A percentile compares a stretch with the other conserved stretches of the same genome.
These are phyloP conservation scores for Oxyruncus cristatus DNA, from an alignment of 2,113 vertebrate genomes.

Conservation along the genomic window DNA sequence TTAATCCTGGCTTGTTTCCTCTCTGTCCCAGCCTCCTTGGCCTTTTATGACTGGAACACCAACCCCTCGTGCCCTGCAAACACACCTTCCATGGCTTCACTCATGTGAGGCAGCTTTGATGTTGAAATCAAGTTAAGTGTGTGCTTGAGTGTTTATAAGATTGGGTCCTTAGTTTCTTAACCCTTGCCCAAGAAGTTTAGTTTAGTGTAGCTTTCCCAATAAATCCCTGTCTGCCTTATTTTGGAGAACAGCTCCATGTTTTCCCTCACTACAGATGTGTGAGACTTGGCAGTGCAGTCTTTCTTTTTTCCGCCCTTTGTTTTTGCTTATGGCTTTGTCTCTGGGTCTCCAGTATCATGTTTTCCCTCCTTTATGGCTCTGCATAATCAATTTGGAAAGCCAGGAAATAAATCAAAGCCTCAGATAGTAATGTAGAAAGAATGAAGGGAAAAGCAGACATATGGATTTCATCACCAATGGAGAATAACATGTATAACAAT, in stretches of 20 bases:
- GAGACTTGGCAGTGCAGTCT: neutral
- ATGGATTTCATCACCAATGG: constrained; percentile 70
- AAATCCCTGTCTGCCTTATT: constrained; percentile 16
- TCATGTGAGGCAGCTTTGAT: constrained; percentile 45
- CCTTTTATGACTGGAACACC: neutral
- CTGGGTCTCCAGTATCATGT: constrained; percentile 36
- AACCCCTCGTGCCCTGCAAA: constrained; percentile 30
- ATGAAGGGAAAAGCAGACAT: constrained; percentile 58
- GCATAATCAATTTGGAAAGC: constrained; percentile 59
- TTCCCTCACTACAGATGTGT: constrained; percentile 31
- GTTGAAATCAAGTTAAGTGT: constrained; percentile 2
- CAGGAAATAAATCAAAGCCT: constrained; percentile 61
- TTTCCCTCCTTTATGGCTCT: constrained; percentile 54
- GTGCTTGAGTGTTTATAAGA: constrained; percentile 47
- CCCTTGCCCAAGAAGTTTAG: constrained; percentile 30
- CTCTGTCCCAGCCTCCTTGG: neutral
- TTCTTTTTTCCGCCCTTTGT: neutral
- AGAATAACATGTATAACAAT: constrained; percentile 50
- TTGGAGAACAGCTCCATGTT: neutral
- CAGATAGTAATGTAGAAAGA: constrained; percentile 11
- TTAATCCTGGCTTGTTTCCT: constrained; percentile 49
- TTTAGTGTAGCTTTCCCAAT: neutral
- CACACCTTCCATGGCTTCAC: neutral
- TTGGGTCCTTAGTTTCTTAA: constrained; percentile 23
- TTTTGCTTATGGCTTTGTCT: constrained; percentile 42